A percentile compares a stretch with the other conserved stretches of the same genome.
phyloP scores from a whole-genome alignment of 2,888 invertebrate species.

The Pristionchus exspectatus region DNA sequence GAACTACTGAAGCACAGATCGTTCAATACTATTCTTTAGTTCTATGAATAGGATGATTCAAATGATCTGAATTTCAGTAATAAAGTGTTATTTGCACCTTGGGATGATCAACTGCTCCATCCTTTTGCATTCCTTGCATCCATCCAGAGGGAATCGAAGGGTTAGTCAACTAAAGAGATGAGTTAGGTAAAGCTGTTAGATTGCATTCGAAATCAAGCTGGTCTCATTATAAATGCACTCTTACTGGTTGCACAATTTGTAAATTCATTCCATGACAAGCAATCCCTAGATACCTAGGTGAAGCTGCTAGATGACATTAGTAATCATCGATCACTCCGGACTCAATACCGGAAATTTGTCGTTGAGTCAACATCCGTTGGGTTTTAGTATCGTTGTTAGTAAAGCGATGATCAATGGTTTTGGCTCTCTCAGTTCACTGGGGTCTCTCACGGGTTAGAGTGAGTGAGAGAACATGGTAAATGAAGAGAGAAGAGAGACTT shows the following conservation, averaged over 20 bases:
- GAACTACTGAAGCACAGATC: not conserved
- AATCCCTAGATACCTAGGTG: not conserved
- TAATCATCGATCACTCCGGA: no score
- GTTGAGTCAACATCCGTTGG: no score
- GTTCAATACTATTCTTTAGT: no score
- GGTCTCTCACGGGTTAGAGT: not conserved
- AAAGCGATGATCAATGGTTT: not conserved
- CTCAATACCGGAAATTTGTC: no score
- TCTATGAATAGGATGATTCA: no score
- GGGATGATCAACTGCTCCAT: not conserved
- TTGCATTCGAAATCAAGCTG: not conserved
- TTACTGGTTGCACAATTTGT: no score
- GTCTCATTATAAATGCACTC: no score
- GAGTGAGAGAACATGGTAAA: not conserved
- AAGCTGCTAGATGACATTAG: no score
- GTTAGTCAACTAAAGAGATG: conserved; percentile 1
- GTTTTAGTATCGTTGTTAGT: not conserved
- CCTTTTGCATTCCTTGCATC: not conserved
- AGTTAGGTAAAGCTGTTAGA: not conserved
- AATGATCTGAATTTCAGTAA: not conserved
- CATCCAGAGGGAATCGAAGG: not conserved
- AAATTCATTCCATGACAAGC: not conserved
- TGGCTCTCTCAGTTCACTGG: not conserved
- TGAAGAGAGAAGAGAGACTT: not conserved
- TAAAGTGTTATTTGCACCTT: not conserved